These are phyloP conservation scores for Saccostrea glomerata DNA, from an alignment of 1,140 invertebrate species.

Conservation along the genomic window DNA sequence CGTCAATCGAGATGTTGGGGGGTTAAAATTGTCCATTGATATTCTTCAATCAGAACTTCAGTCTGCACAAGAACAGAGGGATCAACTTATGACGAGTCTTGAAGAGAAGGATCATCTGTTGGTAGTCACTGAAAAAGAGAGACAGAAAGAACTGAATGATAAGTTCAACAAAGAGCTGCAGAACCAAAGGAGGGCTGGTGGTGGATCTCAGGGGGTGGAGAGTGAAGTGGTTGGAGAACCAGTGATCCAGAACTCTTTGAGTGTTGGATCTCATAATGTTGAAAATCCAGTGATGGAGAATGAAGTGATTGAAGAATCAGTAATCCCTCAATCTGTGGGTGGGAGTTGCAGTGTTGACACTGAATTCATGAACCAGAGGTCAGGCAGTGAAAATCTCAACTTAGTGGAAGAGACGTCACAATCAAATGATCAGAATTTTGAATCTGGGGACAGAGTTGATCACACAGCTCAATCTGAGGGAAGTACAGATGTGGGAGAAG, in stretches of 20 bases:
- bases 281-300: neutral
- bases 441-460: neutral
- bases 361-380: neutral
- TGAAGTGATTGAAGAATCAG: neutral
- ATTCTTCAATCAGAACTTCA: slow-evolving; percentile 51
- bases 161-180: slow-evolving; percentile 49
- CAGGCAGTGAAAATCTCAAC: neutral
- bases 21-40: slow-evolving; percentile 42
- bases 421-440: neutral
- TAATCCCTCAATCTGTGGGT: neutral
- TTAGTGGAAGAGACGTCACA: neutral
- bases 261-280: neutral
- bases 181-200: slow-evolving; percentile 42
- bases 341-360: neutral
- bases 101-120: neutral
- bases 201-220: neutral
- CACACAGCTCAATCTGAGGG: neutral
- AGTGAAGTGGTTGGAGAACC: neutral
- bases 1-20: slow-evolving; percentile 41
- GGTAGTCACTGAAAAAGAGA: neutral
- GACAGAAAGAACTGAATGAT: slow-evolving; percentile 24
- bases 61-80: slow-evolving; percentile 46
- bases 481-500: neutral
- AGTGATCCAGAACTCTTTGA: neutral
- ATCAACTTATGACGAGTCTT: slow-evolving; percentile 24